Evolutionary conservation across 30 jellyfish, hydroid and myxozoan genomes (phyloP).

Genomic region (Cassiopea xamachana): DNA sequence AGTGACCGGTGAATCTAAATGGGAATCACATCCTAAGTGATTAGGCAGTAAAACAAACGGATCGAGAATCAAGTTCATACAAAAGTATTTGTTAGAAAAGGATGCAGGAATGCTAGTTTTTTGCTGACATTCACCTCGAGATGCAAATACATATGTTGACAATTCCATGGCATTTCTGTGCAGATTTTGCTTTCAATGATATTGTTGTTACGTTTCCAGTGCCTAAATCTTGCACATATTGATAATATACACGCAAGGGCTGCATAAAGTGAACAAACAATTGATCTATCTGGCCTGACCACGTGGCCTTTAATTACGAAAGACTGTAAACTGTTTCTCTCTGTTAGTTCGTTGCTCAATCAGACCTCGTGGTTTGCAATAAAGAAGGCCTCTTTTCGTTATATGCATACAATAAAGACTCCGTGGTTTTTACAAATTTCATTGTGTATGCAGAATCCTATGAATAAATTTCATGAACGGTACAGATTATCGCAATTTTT

Average conservation of each 20-base stretch:
- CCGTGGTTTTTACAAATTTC: not conserved
- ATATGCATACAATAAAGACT: not conserved
- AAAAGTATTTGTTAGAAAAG: no score
- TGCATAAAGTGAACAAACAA: constrained; percentile 41
- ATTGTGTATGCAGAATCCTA: constrained; percentile 3
- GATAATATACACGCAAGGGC: constrained; percentile 12
- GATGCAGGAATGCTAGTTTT: not conserved
- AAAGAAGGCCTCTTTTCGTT: not conserved
- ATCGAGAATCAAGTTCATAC: not conserved
- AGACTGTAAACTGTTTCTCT: not conserved
- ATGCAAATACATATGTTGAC: not conserved
- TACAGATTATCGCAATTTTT: not conserved
- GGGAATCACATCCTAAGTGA: not conserved
- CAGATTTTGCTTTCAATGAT: not conserved
- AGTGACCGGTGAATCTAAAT: constrained; percentile 1
- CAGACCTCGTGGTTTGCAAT: not conserved
- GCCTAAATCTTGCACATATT: not conserved
- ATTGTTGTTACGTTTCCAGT: no score
- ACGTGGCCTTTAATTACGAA: constrained; percentile 36
- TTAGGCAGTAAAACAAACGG: not conserved
- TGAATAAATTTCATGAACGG: not conserved
- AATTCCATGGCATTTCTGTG: not conserved
- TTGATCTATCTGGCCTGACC: constrained; percentile 6
- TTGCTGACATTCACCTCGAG: no score
- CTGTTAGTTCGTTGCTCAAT: not conserved